Base-by-base conservation (phyloP, 92 coral and sea anemone genomes). In the Zoanthus sansibaricus region DNA sequence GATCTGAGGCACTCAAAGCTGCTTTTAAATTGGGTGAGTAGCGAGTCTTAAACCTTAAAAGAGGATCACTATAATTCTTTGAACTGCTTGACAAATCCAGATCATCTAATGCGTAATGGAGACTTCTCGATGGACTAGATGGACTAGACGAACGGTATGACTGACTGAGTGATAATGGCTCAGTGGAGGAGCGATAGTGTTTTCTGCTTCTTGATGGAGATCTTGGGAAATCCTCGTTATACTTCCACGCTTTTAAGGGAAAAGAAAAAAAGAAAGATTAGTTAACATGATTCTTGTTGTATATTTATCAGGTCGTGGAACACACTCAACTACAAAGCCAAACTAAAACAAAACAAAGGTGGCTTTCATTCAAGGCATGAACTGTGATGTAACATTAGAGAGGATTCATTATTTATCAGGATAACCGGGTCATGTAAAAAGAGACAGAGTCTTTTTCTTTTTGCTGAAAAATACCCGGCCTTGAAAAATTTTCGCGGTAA, bases 11-110 rank as follows among this genome's bases (percentile, higher is more conserved):
- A 51, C 98, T 95, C 15, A 97, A 87, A 3, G 99, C 96, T 17
- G 99, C 99, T 74, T 89, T 93, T 31, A 97, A 90, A 72, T 97
- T 95, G 9, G 99, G 99, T 3, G 99, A 97, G 70, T 95, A 93
- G 49, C 99, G 94, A 3, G 98, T 92, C 90, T 93, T 91, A 68
- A 90, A 93, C 20, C 99, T 98, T 69, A 97, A 58, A 62, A 92
- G 85, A 9, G 97, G 95, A 76, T 97, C 99, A 44, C 98, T 93
- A 86, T 89, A 97, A 71, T 88, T 93, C 89, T 93, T 92, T 72
- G 88, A 88, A 6, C 86, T 32, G 31, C 91, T 42, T 3, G 98
- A 87, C 18, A 97, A 69, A 76, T 97, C 93, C 0, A 97, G 93
- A 69, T 97, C 99, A 66, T 97, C 99, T 14, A 97, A 86, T 20